These are phyloP conservation scores for Cydia pomonella DNA, from an alignment of 1,140 invertebrate genomes.

Conservation along the genomic window DNA sequence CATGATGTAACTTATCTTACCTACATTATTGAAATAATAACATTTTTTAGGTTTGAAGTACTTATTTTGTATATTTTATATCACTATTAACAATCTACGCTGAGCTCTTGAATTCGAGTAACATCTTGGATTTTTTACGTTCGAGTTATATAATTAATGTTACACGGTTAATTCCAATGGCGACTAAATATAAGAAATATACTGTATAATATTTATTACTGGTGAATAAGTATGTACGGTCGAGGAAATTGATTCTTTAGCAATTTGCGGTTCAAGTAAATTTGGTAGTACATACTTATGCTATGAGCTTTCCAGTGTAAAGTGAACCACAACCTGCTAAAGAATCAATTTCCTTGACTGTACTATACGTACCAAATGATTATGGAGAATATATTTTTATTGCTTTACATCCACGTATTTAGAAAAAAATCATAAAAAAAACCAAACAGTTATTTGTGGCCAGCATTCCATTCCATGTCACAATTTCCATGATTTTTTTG, in stretches of 20 bases:
- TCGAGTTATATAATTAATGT: neutral
- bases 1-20: conserved; percentile 72
- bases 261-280: no score
- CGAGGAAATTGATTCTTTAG: no score
- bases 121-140: conserved; percentile 35
- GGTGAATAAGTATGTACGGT: neutral
- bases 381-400: no score
- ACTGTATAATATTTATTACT: neutral
- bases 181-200: neutral
- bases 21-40: conserved; percentile 77
- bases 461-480: no score
- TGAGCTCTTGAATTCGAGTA: conserved; percentile 65
- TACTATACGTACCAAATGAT: no score
- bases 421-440: no score
- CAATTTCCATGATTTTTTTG: neutral
- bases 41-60: conserved; percentile 64
- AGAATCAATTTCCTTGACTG: no score
- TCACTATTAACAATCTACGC: conserved; percentile 79
- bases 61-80: conserved; percentile 70
- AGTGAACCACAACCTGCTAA: no score
- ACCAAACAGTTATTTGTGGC: no score
- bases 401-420: no score
- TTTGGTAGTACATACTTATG: no score
- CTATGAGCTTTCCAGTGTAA: no score
- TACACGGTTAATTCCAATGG: neutral